These are phyloP conservation scores for Aricia artaxerxes DNA, from an alignment of 2,888 invertebrate genomes.

Conservation along the genomic window DNA sequence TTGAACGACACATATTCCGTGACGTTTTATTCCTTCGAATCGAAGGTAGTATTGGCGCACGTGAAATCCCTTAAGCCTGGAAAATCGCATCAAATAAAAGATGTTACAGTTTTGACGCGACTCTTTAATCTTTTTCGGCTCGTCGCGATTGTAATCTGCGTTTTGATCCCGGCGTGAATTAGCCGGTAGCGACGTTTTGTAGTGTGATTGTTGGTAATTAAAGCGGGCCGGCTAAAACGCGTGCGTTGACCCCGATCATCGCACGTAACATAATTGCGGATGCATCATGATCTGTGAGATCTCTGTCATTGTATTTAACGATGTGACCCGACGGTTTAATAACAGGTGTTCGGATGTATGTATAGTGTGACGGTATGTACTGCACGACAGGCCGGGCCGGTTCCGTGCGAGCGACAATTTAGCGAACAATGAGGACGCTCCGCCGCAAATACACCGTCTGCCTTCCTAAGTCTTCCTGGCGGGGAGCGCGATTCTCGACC, in stretches of 20 bases:
- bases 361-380: constrained; percentile 74
- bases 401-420: constrained; percentile 79
- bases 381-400: constrained; percentile 77
- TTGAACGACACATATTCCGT: constrained; percentile 9
- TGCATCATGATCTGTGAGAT: constrained; percentile 67
- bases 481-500: constrained; percentile 46
- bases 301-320: constrained; percentile 75
- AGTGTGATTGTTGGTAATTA: constrained; percentile 49
- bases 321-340: constrained; percentile 74
- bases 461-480: constrained; percentile 63
- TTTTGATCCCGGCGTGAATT: not conserved
- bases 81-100: constrained; percentile 60
- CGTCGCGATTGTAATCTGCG: constrained; percentile 42
- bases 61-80: constrained; percentile 66
- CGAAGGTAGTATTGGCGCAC: constrained; percentile 46
- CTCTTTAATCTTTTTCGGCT: constrained; percentile 38
- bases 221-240: not conserved
- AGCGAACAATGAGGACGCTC: constrained; percentile 79
- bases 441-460: constrained; percentile 73
- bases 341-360: constrained; percentile 79
- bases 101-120: constrained; percentile 56
- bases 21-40: constrained; percentile 32
- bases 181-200: constrained; percentile 27
- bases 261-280: constrained; percentile 61
- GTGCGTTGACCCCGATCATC: constrained; percentile 42